These are phyloP conservation scores for Ischnus inquisitorius DNA, from an alignment of 2,888 invertebrate species.

Conservation along the genomic window DNA sequence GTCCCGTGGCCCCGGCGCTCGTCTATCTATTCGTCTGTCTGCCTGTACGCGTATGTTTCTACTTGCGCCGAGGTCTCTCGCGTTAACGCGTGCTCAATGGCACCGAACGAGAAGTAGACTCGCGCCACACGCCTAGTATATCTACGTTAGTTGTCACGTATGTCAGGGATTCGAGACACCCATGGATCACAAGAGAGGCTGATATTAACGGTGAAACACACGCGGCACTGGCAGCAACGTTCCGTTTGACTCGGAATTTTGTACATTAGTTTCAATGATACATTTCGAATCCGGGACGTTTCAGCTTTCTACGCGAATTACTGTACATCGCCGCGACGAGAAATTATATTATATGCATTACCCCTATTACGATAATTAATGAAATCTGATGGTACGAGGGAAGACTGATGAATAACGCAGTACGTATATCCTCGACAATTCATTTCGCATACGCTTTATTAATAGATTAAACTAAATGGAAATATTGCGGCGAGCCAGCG, in stretches of 20 bases:
- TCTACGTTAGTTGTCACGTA: slow-evolving; percentile 59
- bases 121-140: slow-evolving; percentile 15
- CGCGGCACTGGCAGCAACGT: not conserved
- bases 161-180: slow-evolving; percentile 51
- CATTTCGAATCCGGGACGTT: not conserved
- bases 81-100: slow-evolving; percentile 39
- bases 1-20: slow-evolving; percentile 22
- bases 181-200: not conserved
- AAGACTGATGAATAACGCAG: not conserved
- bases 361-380: not conserved
- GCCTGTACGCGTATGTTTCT: slow-evolving; percentile 58
- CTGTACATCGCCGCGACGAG: not conserved
- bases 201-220: not conserved
- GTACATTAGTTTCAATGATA: not conserved
- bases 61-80: slow-evolving; percentile 44
- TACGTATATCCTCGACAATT: not conserved
- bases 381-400: too few species aligned
- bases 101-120: slow-evolving; percentile 35
- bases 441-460: not conserved
- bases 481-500: not conserved
- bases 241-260: not conserved
- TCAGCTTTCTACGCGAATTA: not conserved
- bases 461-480: not conserved
- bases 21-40: slow-evolving; percentile 47
- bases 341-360: not conserved